Percentiles rank a stretch among this genome's conserved stretches.
Evolutionary conservation across 2,113 vertebrate genomes (phyloP).

Genomic region (Microtus oregoni): DNA sequence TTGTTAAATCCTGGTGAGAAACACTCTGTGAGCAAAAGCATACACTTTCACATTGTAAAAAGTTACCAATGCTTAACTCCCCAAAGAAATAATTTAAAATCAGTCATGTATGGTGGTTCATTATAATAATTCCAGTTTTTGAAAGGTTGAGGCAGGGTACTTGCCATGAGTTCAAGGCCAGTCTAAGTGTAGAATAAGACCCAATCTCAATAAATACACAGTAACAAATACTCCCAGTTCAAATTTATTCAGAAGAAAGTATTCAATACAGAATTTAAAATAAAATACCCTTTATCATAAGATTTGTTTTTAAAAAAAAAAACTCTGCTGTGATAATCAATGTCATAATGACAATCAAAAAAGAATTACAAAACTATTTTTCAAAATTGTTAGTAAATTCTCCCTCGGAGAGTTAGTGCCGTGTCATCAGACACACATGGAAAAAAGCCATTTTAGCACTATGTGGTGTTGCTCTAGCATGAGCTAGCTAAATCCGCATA

Average conservation of each 20-base stretch:
- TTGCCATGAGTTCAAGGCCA: neutral
- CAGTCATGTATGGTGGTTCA: neutral
- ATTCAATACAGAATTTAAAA: neutral
- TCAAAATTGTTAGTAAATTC: neutral
- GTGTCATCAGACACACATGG: neutral
- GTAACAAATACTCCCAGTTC: neutral
- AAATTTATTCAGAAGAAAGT: neutral
- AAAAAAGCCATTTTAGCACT: neutral
- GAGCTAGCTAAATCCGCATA: no score
- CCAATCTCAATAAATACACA: neutral
- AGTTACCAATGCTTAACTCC: neutral
- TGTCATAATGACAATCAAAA: neutral
- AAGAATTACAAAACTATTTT: neutral
- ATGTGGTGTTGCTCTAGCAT: neutral
- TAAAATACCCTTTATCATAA: neutral
- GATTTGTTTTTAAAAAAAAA: neutral
- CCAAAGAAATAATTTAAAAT: neutral
- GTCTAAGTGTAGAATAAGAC: neutral
- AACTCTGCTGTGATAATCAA: neutral
- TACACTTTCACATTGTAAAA: neutral
- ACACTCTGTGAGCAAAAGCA: neutral
- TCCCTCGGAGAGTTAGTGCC: neutral
- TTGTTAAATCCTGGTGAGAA: conserved; percentile 3
- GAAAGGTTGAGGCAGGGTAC: neutral
- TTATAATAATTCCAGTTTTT: no score